Evolutionary conservation across 2,888 invertebrate species (phyloP), one percentile per base, ranked within the genome.

Genomic region (Beris chalybata): DNA sequence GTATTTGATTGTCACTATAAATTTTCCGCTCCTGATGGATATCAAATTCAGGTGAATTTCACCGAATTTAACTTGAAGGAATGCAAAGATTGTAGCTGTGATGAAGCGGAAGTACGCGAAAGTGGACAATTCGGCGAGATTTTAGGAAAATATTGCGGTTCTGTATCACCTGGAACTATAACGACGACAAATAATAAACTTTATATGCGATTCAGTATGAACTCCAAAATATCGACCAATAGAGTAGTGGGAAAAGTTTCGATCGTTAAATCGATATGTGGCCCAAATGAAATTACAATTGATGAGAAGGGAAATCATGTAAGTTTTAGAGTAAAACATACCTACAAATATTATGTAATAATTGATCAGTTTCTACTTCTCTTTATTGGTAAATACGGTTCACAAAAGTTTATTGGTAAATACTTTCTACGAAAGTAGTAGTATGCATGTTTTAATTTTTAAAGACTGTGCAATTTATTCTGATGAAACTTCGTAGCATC

Each of bases 1-100:
- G 82, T 84, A 69, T 82, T 91, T 72, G 88, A 91, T 72, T 96
- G 96, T 75, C 82, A 85, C 57, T 95, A 93, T 91, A 78, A 80
- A 5, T 82, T 95, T 48, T 80, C 77, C 57, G 88, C 87, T 0
- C 83, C 85, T 0, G 74, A 74, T 1, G 87, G 86, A 64, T 83
- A 87, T 70, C 82, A 86, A 5, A 82, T 94, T 2, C 83, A 83
- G 74, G 77, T 93, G 1, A 82, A 84, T 65, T 83, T 89, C 58
- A 78, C 78, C 31, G 78, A 82, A 11, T 80, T 88, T 55, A 83
- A 86, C 72, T 73, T 88, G 44, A 81, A 84, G 5, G 74, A 81
- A 4, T 83, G 84, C 70, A 74, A 77, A 22, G 78, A 73, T 32
- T 94, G 93, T 76, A 78, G 80, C 2, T 92, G 90, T 74, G 91